Conservation (phyloP, 2,797 vertebrate species). For the Mus minutoides region DNA sequence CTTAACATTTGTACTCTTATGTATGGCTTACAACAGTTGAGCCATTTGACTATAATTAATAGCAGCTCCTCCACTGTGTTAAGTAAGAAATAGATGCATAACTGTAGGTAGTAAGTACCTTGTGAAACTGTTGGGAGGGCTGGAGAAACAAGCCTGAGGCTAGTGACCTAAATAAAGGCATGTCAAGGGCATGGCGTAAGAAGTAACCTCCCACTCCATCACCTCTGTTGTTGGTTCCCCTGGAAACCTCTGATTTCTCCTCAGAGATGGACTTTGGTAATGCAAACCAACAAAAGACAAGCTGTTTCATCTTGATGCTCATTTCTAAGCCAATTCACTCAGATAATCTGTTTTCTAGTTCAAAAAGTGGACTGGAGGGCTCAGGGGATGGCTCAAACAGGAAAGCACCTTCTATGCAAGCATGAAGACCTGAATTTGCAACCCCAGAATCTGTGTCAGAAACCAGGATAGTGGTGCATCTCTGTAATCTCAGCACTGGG, state of each 20-base stretch:
- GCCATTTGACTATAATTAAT: neutral
- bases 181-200: neutral
- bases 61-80: neutral
- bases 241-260: neutral
- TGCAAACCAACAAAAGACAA: neutral
- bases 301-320: neutral
- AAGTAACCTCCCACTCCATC: neutral
- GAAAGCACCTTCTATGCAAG: neutral
- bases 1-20: slow-evolving; percentile 8
- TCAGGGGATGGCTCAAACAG: neutral
- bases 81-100: neutral
- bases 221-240: neutral
- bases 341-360: neutral
- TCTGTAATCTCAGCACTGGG: neutral
- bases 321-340: neutral
- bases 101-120: neutral
- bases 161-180: neutral
- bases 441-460: neutral
- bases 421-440: neutral
- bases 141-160: neutral
- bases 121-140: neutral
- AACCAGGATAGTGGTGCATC: neutral
- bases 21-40: neutral
- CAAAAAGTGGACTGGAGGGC: neutral
- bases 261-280: neutral